These are phyloP conservation scores for Poeciliopsis turneri DNA, from an alignment of 2,797 vertebrate species.

Conservation along the genomic window DNA sequence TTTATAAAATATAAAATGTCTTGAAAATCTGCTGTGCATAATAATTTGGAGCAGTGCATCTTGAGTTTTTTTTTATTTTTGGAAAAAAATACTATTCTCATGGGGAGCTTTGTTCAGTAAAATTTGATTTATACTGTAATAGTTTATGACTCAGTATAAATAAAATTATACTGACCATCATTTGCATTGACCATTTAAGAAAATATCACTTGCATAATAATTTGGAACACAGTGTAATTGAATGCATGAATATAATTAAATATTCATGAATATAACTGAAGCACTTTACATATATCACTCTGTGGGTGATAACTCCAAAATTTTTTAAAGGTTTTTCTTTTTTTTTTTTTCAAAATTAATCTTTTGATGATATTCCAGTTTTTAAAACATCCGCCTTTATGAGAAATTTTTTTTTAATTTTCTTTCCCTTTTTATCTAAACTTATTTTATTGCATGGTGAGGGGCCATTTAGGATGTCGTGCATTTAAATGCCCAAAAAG, in stretches of 20 bases:
- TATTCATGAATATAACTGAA: neutral
- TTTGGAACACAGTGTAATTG: neutral
- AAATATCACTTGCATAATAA: too few species aligned
- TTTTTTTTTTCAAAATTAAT: neutral
- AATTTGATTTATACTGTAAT: too few species aligned
- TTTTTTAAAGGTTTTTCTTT: neutral
- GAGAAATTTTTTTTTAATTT: neutral
- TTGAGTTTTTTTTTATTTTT: too few species aligned
- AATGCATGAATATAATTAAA: neutral
- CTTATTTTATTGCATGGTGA: slow-evolving; percentile 63
- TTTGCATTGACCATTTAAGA: too few species aligned
- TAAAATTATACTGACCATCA: too few species aligned
- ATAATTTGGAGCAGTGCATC: too few species aligned
- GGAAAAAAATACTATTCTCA: too few species aligned
- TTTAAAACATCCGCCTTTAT: neutral
- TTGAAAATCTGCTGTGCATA: too few species aligned
- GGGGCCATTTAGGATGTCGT: slow-evolving; percentile 21
- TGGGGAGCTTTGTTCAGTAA: too few species aligned
- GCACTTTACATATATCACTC: neutral
- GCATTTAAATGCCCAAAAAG: slow-evolving; percentile 54
- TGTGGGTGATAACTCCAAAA: neutral
- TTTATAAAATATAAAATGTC: too few species aligned
- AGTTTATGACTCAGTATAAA: too few species aligned
- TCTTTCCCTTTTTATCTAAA: slow-evolving; percentile 33
- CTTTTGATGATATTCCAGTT: neutral